Evolutionary conservation across 2,888 invertebrate genomes (phyloP), one percentile per base, ranked within the genome.

Genomic region (Netelia inedita): DNA sequence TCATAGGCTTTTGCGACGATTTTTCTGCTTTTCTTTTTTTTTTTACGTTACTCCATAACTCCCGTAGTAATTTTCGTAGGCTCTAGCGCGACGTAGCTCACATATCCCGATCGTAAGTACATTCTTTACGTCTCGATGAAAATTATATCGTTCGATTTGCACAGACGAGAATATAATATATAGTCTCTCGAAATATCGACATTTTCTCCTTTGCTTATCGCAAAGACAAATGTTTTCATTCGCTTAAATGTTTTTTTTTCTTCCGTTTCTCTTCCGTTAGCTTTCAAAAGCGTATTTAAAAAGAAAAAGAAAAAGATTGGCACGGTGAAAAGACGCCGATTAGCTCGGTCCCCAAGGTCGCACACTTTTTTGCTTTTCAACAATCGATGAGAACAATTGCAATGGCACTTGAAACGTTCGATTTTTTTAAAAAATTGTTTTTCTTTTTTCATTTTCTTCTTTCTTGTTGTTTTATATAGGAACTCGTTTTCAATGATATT

Each of bases 401-500:
- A 63, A 73, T 59, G 61, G 69, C 78, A 79, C 41, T 79, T 53
- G 6, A 71, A 79, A 63, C 71, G 23, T 55, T 61, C n/a, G 63
- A 53, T 35, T 9, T 14, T 59, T 35, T 14, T 35, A 61, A 19
- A 63, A 61, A 19, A 63, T 69, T 79, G 53, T 72, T 65, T 55
- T 43, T 65, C 28, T 61, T 65, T 74, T 63, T 78, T 9, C 2
- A 16, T 65, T 21, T 9, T 16, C 57, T 35, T 14, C 35, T 71
- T 21, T 71, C 63, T 79, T 61, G 66, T 65, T 55, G 43, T 65
- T 74, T 57, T 74, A 65, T 76, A 69, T 79, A 85, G 84, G 86
- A 84, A 86, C 81, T 86, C 82, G 72, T 85, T 83, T 78, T 72
- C 65, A 80, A 61, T 75, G 81, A 83, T 65, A 78, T 82, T 50